Evolutionary conservation across 2,797 vertebrate species (phyloP).

Genomic region (Catharus ustulatus): DNA sequence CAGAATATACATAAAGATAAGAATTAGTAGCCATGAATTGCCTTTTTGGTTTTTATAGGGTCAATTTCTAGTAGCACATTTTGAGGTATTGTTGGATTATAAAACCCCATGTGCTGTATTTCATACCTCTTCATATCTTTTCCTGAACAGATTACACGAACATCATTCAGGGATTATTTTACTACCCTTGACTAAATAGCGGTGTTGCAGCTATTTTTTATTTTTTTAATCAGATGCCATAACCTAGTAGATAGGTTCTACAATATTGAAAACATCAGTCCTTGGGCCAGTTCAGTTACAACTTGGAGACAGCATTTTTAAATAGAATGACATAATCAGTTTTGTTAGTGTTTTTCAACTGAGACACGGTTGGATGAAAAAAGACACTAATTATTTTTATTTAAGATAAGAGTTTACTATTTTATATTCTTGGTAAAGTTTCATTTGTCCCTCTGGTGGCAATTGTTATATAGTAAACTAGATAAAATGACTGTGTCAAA

Average conservation of each 20-base stretch:
- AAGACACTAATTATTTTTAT: neutral
- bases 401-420: neutral
- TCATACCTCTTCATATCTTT: neutral
- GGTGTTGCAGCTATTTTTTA: neutral
- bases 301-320: neutral
- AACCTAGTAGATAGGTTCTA: neutral
- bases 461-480: constrained; percentile 22
- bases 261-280: neutral
- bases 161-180: neutral
- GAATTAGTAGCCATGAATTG: neutral
- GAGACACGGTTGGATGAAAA: neutral
- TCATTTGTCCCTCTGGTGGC: constrained; percentile 28
- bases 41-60: neutral
- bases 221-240: neutral
- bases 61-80: neutral
- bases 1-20: neutral
- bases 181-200: constrained; percentile 16
- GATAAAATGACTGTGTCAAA: constrained; percentile 32
- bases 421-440: constrained; percentile 10
- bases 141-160: neutral
- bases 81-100: neutral
- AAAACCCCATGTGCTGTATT: neutral
- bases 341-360: neutral
- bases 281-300: neutral
- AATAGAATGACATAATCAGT: neutral